These are phyloP conservation scores for Novumbra hubbsi DNA, from an alignment of 2,797 vertebrate genomes.

Conservation along the genomic window DNA sequence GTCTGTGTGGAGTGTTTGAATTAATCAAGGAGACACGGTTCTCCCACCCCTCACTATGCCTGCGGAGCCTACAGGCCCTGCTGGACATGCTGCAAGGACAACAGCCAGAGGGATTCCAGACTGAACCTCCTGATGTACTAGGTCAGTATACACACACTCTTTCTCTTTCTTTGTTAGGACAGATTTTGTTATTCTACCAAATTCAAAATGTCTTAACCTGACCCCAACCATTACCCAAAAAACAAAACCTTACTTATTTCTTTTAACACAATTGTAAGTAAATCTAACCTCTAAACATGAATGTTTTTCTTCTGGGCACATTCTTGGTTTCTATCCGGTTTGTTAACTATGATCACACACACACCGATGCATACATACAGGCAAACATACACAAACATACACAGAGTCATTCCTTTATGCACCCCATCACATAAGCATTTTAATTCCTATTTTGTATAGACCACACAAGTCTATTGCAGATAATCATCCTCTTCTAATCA, in stretches of 20 bases:
- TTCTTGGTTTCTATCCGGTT: too few relatives aligned
- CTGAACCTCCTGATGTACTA: constrained; percentile 94
- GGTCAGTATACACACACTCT: constrained; percentile 71
- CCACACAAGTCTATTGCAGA: not conserved
- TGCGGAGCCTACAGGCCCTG: constrained; percentile 95
- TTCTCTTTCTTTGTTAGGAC: too few relatives aligned
- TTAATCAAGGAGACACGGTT: constrained; percentile 98
- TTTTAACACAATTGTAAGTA: too few relatives aligned
- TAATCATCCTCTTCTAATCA: not conserved
- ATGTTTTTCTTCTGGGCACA: too few relatives aligned
- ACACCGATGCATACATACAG: not conserved
- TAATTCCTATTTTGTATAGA: too few relatives aligned
- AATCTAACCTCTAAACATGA: too few relatives aligned
- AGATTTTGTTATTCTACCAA: too few relatives aligned
- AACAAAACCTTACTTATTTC: too few relatives aligned
- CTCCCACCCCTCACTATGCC: constrained; percentile 94
- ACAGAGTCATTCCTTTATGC: not conserved
- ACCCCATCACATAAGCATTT: not conserved
- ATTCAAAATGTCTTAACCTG: too few relatives aligned
- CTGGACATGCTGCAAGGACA: constrained; percentile 98
- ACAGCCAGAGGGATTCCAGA: constrained; percentile 96
- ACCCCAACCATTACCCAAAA: too few relatives aligned
- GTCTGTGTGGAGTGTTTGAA: constrained; percentile 97
- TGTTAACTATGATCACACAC: not conserved
- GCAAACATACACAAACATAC: not conserved